A percentile compares a stretch with the other conserved stretches of the same genome.
Evolutionary conservation across 2,797 vertebrate genomes (phyloP).

Genomic region (Macropus fuliginosus): DNA sequence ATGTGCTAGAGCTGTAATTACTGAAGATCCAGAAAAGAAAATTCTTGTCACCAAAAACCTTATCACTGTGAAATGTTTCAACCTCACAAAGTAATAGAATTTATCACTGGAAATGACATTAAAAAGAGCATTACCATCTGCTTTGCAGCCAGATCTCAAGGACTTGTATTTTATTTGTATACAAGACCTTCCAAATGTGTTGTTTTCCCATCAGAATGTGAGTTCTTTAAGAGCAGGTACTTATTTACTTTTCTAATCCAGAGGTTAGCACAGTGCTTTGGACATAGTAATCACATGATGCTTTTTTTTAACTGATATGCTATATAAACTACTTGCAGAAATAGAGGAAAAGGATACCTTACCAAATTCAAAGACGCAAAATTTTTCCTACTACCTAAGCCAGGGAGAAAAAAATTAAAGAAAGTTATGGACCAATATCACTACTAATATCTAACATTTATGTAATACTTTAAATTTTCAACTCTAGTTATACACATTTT

Average conservation of each 20-base stretch:
- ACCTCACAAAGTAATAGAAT: neutral
- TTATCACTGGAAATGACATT: neutral
- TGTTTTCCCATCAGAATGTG: neutral
- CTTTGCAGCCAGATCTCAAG: neutral
- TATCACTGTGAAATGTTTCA: neutral
- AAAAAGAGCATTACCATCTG: neutral
- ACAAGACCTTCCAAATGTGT: neutral
- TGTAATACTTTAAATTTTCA: no score
- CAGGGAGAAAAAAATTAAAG: no score
- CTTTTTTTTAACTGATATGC: neutral
- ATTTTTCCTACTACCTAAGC: no score
- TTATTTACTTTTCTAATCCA: neutral
- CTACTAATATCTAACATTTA: no score
- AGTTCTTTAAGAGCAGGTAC: neutral
- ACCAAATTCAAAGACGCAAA: no score
- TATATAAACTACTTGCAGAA: no score
- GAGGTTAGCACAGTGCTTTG: no score
- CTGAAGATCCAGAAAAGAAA: neutral
- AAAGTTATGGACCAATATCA: no score
- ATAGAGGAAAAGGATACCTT: no score
- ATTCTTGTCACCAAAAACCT: neutral
- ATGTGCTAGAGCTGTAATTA: neutral
- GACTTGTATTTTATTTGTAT: neutral
- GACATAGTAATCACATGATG: neutral
- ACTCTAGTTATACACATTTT: no score